Evolutionary conservation across 37 sponge, comb jelly and placozoan genomes (phyloP).

Genomic region (Corticium candelabrum): DNA sequence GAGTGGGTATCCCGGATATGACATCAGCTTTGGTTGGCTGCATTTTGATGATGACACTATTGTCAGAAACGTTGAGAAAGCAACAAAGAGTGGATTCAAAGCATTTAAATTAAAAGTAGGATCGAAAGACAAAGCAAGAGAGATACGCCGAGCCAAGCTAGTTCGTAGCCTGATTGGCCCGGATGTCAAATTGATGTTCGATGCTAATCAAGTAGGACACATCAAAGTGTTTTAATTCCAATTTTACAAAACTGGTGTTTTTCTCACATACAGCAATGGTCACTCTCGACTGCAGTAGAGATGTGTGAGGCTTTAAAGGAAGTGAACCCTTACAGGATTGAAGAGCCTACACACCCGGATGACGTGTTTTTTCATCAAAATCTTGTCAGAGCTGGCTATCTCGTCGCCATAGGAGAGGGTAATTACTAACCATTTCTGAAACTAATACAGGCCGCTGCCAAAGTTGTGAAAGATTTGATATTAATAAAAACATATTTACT

Average conservation of each 20-base stretch:
- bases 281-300: neutral
- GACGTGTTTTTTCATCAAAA: too few relatives aligned
- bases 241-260: neutral
- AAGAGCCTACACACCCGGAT: neutral
- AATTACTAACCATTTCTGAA: too few relatives aligned
- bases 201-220: neutral
- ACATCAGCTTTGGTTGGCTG: neutral
- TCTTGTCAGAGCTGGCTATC: too few relatives aligned
- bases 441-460: too few relatives aligned
- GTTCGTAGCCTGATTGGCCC: neutral
- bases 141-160: neutral
- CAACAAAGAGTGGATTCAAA: neutral
- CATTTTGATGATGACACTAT: neutral
- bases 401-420: too few relatives aligned
- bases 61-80: neutral
- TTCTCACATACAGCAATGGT: neutral
- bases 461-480: too few relatives aligned
- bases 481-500: too few relatives aligned
- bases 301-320: neutral
- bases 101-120: neutral
- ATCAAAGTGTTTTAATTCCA: neutral
- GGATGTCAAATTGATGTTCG: neutral
- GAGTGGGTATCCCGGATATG: neutral
- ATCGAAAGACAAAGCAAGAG: neutral
- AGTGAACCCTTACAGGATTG: neutral